These are phyloP conservation scores for Dendrolimus kikuchii DNA, from an alignment of 1,140 invertebrate genomes.

Conservation along the genomic window DNA sequence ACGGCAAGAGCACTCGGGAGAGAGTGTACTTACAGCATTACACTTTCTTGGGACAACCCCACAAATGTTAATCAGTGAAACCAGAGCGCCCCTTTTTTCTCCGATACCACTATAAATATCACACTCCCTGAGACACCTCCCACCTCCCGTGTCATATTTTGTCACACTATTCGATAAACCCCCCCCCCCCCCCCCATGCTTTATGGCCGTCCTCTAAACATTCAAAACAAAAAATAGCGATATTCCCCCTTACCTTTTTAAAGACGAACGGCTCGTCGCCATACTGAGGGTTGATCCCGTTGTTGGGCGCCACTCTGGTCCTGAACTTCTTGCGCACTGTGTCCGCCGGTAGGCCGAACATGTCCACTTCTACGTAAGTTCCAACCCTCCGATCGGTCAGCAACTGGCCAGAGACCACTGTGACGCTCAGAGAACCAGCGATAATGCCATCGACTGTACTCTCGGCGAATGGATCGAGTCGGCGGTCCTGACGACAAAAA, in stretches of 20 bases:
- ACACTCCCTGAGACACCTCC: too few species aligned
- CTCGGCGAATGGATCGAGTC: conserved; percentile 98
- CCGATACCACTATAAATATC: too few species aligned
- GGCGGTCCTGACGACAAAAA: conserved; percentile 67
- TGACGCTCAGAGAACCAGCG: conserved; percentile 95
- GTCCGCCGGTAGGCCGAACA: conserved; percentile 99
- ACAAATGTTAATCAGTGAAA: too few species aligned
- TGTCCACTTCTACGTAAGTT: conserved; percentile 98
- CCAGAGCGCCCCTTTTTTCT: too few species aligned
- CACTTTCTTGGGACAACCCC: too few species aligned
- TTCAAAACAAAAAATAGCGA: neutral
- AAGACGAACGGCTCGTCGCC: conserved; percentile 98
- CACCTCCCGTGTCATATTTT: too few species aligned
- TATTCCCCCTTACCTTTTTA: conserved; percentile 83
- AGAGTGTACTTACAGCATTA: too few species aligned
- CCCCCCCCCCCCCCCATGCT: too few species aligned
- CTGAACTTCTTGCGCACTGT: conserved; percentile 97
- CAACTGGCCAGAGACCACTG: conserved; percentile 93
- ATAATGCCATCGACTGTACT: conserved; percentile 99
- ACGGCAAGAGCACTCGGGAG: too few species aligned
- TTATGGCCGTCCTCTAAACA: neutral
- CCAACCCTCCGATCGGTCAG: conserved; percentile 96
- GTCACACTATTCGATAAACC: too few species aligned
- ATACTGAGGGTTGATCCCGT: conserved; percentile 97
- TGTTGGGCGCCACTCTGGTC: conserved; percentile 94